Evolutionary conservation across 1,140 invertebrate species (phyloP).

Genomic region (Conus ventricosus): DNA sequence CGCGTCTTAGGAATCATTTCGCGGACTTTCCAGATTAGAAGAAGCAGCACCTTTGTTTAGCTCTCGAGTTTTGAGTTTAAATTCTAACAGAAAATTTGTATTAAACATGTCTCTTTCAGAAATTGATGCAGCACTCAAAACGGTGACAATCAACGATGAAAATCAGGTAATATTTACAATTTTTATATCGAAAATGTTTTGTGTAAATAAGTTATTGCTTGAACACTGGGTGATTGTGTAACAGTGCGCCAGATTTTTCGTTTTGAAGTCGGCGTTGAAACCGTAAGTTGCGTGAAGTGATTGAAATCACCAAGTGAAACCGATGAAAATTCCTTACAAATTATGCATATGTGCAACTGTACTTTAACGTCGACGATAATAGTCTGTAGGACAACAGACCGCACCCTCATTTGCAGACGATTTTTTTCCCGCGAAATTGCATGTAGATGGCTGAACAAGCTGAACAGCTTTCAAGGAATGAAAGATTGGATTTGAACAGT

Average conservation of each 20-base stretch:
- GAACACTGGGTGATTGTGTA: background rate
- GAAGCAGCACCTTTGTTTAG: background rate
- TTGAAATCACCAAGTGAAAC: too few species aligned
- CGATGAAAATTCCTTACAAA: too few species aligned
- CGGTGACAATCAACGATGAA: constrained; percentile 61
- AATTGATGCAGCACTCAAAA: constrained; percentile 32
- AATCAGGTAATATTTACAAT: constrained; percentile 53
- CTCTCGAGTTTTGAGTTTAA: background rate
- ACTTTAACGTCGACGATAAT: too few species aligned
- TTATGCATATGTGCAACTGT: too few species aligned
- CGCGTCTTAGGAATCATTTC: constrained; percentile 20
- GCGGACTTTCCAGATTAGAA: background rate
- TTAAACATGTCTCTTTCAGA: constrained; percentile 39
- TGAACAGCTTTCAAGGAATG: too few species aligned
- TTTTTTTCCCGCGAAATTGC: background rate
- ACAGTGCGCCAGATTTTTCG: background rate
- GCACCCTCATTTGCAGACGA: background rate
- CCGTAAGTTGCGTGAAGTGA: too few species aligned
- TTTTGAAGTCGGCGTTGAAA: too few species aligned
- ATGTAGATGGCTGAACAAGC: too few species aligned
- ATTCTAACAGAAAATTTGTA: background rate
- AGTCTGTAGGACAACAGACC: too few species aligned
- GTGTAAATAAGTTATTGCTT: background rate
- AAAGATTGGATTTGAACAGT: too few species aligned
- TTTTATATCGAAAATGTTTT: too few species aligned